Conservation (phyloP, 2,888 invertebrate genomes). For the Calliopum simillimum region DNA sequence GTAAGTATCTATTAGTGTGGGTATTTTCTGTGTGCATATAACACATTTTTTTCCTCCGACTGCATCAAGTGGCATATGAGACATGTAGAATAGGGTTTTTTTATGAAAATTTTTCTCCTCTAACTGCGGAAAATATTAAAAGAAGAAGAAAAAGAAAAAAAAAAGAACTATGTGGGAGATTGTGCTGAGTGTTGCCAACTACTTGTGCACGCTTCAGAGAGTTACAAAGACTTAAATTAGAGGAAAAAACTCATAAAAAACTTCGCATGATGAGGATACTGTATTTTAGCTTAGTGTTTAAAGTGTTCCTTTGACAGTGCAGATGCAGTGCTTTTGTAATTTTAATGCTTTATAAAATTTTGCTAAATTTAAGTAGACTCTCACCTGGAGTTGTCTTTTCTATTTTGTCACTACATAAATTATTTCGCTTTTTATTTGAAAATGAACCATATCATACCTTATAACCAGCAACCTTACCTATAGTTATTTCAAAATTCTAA, state of each 20-base stretch:
- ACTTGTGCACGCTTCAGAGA: slow-evolving; percentile 32
- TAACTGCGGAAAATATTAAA: not conserved
- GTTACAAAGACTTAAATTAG: slow-evolving; percentile 25
- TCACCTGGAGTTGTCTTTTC: not conserved
- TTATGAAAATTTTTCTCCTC: not conserved
- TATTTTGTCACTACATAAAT: too few relatives aligned
- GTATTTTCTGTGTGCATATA: slow-evolving; percentile 2
- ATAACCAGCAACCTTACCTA: too few relatives aligned
- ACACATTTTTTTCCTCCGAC: not conserved
- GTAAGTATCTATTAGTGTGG: slow-evolving; percentile 8
- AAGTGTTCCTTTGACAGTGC: too few relatives aligned
- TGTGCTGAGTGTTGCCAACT: slow-evolving; percentile 14
- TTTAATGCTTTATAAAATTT: not conserved
- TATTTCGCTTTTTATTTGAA: too few relatives aligned
- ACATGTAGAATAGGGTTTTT: not conserved
- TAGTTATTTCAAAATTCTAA: too few relatives aligned
- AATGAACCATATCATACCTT: too few relatives aligned
- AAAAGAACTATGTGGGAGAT: not conserved
- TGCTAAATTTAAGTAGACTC: not conserved
- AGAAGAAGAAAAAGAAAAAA: not conserved
- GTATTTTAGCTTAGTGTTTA: too few relatives aligned
- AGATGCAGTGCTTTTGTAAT: not conserved
- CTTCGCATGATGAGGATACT: not conserved
- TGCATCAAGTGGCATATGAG: too few relatives aligned
- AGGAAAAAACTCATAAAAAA: not conserved